These are phyloP conservation scores for Hylia prasina DNA, from an alignment of 2,113 vertebrate species.

Conservation along the genomic window DNA sequence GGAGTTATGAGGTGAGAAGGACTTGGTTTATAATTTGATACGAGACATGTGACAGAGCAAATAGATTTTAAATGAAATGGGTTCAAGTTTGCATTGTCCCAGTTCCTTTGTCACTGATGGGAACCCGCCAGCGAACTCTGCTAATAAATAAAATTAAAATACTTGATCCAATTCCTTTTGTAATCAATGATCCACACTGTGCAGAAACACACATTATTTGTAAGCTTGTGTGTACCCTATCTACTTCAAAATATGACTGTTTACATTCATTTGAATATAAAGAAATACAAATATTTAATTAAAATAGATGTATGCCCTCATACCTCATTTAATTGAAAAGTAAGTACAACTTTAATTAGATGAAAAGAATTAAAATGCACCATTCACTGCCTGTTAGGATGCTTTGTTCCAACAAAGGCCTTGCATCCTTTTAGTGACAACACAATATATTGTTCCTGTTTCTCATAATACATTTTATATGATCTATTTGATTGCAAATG, in stretches of 20 bases:
- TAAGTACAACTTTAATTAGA: background rate
- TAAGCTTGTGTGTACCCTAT: background rate
- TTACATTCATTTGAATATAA: background rate
- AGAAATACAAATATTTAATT: background rate
- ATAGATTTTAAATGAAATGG: background rate
- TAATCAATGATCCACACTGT: background rate
- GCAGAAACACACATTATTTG: background rate
- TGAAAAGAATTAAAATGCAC: conserved; percentile 9
- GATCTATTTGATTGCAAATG: background rate
- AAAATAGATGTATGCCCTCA: background rate
- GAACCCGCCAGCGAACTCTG: background rate
- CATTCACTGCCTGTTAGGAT: background rate
- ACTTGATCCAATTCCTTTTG: background rate
- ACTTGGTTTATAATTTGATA: conserved; percentile 62
- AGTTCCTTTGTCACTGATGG: background rate
- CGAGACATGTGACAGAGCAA: conserved; percentile 36
- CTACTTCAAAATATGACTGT: background rate
- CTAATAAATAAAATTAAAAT: background rate
- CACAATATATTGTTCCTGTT: background rate
- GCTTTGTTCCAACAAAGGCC: background rate
- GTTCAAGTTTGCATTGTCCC: background rate
- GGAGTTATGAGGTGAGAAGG: conserved; percentile 61
- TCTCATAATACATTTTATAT: background rate
- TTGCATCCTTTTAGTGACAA: background rate
- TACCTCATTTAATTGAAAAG: background rate